Percentiles rank a stretch among this genome's conserved stretches.
phyloP scores from a whole-genome alignment of 2,888 invertebrate genomes.

The Chymomyza amoena region DNA sequence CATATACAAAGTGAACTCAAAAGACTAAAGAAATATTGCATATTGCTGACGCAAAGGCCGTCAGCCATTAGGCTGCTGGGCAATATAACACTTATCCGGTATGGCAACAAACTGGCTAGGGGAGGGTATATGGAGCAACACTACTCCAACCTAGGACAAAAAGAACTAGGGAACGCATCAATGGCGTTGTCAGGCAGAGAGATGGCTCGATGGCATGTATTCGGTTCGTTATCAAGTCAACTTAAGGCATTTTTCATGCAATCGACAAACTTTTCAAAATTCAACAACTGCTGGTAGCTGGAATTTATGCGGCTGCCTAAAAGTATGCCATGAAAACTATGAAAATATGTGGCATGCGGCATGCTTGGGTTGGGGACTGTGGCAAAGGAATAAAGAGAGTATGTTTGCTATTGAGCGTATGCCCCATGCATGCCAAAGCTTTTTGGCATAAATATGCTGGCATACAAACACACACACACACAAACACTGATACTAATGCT shows the following conservation, averaged over 20 bases:
- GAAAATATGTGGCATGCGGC: constrained; percentile 34
- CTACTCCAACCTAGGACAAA: background rate
- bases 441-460: constrained; percentile 57
- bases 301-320: constrained; percentile 16
- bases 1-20: constrained; percentile 5
- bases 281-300: constrained; percentile 18
- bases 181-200: background rate
- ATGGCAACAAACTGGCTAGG: constrained; percentile 13
- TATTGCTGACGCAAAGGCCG: constrained; percentile 51
- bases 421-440: constrained; percentile 53
- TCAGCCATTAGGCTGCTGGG: constrained; percentile 50
- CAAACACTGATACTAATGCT: constrained; percentile 10
- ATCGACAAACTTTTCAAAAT: constrained; percentile 36
- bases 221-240: background rate
- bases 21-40: constrained; percentile 59
- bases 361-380: too few relatives aligned
- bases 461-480: constrained; percentile 49
- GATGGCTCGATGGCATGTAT: background rate
- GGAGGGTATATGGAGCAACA: too few relatives aligned
- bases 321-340: constrained; percentile 45
- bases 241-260: constrained; percentile 42
- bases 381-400: constrained; percentile 39
- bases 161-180: background rate
- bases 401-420: constrained; percentile 40
- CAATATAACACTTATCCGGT: constrained; percentile 43